Base-by-base conservation (phyloP, 2,888 invertebrate species). In the Ceraclea dissimilis region DNA sequence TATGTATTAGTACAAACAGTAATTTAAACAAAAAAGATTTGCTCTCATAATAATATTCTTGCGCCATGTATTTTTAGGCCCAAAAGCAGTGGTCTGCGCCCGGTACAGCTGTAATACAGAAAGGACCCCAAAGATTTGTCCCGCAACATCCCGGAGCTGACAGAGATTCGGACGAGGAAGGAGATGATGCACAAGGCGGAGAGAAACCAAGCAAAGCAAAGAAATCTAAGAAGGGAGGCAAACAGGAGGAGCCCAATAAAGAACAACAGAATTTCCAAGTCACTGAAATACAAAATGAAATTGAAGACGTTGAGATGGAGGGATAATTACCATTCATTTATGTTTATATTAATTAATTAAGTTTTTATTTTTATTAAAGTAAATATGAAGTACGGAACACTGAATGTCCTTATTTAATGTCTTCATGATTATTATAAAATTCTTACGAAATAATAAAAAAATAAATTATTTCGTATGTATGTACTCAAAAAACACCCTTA, bases 61-160 rank as follows among this genome's bases (percentile, higher is more conserved):
- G 6, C 21, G 20, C 13, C 21, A 19, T 49, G 10, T 17, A 8
- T 49, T 68, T 67, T n/a, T 58, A 79, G 76, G 71, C 76, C 60
- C 65, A 75, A 50, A 72, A 73, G 56, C 70, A 70, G 48, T 85
- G 82, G 82, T 76, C 79, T 1, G 82, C 84, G 59, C 84, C 86
- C 11, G 85, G 85, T 57, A 76, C 64, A 1, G 76, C 80, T 58
- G 75, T 79, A 53, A 69, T 71, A 10, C 66, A 74, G 11, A 73
- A 74, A 48, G 73, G 74, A 56, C 83, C 85, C 20, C 74, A 79
- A 49, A 74, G 77, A 59, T 79, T 80, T 64, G 78, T 83, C 52
- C 79, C 84, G 1, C 75, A 79, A 46, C 85, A 87, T 74, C 86
- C 86, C 47, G 87, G 85, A 44, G 83, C 59, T 31, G 60, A 83